These are phyloP conservation scores for Tiliqua scincoides DNA, from an alignment of 2,113 vertebrate genomes.

Conservation along the genomic window DNA sequence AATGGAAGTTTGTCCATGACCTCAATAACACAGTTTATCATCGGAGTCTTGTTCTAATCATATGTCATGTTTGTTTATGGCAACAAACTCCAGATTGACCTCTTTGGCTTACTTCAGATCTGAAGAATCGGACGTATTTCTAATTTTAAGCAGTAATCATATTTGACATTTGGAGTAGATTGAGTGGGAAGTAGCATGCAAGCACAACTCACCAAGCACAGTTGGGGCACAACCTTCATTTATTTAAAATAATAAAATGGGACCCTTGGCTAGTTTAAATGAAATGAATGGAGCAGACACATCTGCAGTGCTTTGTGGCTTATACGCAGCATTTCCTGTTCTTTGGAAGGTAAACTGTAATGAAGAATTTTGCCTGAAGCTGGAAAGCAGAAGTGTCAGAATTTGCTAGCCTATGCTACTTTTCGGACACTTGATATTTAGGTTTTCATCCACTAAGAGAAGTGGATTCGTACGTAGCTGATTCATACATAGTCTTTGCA, in stretches of 20 bases:
- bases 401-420: background rate
- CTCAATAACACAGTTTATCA: background rate
- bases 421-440: background rate
- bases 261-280: background rate
- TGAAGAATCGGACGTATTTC: slow-evolving; percentile 1
- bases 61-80: background rate
- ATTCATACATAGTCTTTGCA: background rate
- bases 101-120: slow-evolving; percentile 3
- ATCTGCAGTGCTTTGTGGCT: background rate
- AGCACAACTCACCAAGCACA: background rate
- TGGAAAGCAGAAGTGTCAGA: background rate
- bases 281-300: background rate
- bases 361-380: background rate
- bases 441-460: background rate
- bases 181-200: background rate
- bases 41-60: slow-evolving; percentile 25
- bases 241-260: background rate
- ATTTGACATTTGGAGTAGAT: slow-evolving; percentile 9
- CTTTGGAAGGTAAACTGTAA: background rate
- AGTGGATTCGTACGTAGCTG: too few species aligned
- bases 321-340: background rate
- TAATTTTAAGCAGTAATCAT: slow-evolving; percentile 15
- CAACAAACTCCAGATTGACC: background rate
- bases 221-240: background rate
- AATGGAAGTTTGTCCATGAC: background rate